These are phyloP conservation scores for Ochropacha duplaris DNA, from an alignment of 2,888 invertebrate species.

Conservation along the genomic window DNA sequence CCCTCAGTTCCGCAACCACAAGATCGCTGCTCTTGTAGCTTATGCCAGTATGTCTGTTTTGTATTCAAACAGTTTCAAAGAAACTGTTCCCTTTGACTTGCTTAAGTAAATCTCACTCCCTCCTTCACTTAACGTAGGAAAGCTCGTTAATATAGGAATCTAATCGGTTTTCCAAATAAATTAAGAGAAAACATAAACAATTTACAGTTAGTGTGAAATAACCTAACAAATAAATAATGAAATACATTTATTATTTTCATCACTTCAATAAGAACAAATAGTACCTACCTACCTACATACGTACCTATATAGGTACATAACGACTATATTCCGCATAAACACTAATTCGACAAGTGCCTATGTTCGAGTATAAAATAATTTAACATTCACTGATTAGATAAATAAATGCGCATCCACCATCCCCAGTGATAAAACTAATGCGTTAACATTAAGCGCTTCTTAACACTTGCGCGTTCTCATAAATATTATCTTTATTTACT, in stretches of 20 bases:
- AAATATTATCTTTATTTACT: neutral
- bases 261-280: too few species aligned
- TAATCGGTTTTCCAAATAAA: slow-evolving; percentile 31
- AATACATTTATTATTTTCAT: too few species aligned
- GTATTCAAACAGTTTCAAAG: slow-evolving; percentile 18
- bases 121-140: slow-evolving; percentile 6
- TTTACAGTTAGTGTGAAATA: too few species aligned
- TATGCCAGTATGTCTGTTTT: neutral
- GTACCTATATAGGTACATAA: too few species aligned
- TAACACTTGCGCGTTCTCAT: neutral
- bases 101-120: too few species aligned
- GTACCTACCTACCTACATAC: too few species aligned
- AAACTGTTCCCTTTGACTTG: slow-evolving; percentile 23
- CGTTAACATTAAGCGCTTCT: neutral
- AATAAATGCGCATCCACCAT: neutral
- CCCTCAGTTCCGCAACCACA: neutral
- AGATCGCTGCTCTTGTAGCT: neutral
- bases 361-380: neutral
- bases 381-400: neutral
- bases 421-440: neutral
- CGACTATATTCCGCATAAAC: too few species aligned
- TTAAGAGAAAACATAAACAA: neutral
- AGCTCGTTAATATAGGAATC: slow-evolving; percentile 16
- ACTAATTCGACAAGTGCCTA: too few species aligned
- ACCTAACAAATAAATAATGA: too few species aligned